Evolutionary conservation across 2,797 vertebrate species (phyloP), one percentile per base, ranked within the genome.

Genomic region (Huso huso): DNA sequence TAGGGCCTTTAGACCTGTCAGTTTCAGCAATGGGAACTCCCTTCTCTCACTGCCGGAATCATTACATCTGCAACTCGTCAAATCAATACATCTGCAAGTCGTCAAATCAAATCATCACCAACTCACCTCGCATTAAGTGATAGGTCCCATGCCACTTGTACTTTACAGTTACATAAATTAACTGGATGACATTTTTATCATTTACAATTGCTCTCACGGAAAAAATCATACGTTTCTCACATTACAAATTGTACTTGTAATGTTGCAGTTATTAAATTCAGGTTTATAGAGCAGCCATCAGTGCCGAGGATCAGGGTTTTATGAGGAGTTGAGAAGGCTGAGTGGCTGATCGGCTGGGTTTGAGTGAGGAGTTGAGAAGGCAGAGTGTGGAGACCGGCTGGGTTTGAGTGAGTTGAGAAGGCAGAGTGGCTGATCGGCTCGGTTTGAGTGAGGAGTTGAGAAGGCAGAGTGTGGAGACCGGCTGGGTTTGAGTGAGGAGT

Each of bases 141-240:
- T 80, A 73, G 69, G 73, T 83, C 79, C 79, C 75, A 61, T 62
- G 75, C 74, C 76, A 79, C 74, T 69, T 37, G 11, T 67, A 53
- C 74, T 77, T 83, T 75, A 70, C 78, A 71, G 77, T 72, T 10
- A 11, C 70, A 69, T 76, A 82, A 80, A 82, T 80, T 78, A 83
- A 78, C 79, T 70, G 72, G 76, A 73, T 84, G 84, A 83, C 80
- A 81, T 82, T 84, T 83, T 73, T 76, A 73, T 76, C 71, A 71
- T 77, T 74, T 78, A 71, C 71, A 72, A 75, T 82, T 77, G 71
- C 66, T 5, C 5, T 66, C 59, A 11, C 59, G 49, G 23, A 50
- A 61, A 7, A 15, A 63, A 55, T 74, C 52, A 66, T 68, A 68
- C 69, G 61, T 65, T 72, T 63, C 65, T 52, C 57, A 69, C 68